Conservation (phyloP, 2,113 vertebrate genomes). For the Callipepla californica region DNA sequence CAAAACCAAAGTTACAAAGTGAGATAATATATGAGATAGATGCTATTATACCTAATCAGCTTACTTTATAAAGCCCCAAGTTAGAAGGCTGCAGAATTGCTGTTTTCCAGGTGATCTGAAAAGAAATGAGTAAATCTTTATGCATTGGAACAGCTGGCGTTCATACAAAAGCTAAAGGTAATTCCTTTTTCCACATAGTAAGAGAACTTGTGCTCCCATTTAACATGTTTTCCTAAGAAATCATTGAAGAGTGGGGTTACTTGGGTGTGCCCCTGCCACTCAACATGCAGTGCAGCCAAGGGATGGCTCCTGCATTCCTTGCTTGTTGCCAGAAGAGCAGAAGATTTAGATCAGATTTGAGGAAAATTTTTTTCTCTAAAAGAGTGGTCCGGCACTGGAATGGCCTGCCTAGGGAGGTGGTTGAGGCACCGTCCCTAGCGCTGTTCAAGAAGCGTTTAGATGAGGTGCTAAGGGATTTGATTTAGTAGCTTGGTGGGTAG, state of each 20-base stretch:
- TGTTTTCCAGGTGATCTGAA: background rate
- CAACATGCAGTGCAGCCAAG: fast-evolving
- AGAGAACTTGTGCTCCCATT: background rate
- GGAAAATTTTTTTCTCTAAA: no score
- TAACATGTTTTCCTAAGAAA: background rate
- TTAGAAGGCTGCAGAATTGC: background rate
- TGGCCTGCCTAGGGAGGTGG: no score
- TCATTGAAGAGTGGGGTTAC: background rate
- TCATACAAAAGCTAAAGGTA: background rate
- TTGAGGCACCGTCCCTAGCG: no score
- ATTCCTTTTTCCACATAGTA: background rate
- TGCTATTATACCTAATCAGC: background rate
- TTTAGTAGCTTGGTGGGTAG: no score
- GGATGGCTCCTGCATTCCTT: background rate
- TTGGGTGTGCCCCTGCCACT: background rate
- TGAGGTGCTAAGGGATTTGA: no score
- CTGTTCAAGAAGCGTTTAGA: no score
- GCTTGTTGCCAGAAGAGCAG: background rate
- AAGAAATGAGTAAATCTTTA: background rate
- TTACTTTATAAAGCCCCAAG: background rate
- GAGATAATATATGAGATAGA: background rate
- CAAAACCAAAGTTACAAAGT: constrained; percentile 24
- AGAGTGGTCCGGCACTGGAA: no score
- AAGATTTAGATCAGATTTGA: background rate
- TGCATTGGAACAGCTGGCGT: background rate